Base-by-base conservation (phyloP, 2,888 invertebrate genomes). In the Sphaerophoria rueppellii region DNA sequence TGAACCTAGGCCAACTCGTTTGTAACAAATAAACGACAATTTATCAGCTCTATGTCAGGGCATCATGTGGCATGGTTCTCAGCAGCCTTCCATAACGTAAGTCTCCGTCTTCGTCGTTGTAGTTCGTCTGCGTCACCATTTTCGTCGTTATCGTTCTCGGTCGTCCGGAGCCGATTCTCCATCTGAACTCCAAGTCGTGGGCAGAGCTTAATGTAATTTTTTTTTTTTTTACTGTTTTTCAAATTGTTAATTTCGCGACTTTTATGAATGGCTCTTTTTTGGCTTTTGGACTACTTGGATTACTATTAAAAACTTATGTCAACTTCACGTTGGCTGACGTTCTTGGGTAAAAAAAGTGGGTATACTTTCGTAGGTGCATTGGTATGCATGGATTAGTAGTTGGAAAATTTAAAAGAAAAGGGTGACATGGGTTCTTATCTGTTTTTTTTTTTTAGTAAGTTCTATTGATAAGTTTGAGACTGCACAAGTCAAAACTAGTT, bases 401-500 rank as follows among this genome's bases (percentile, higher is more conserved):
- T 63, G 12, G 12, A 43, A 24, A 43, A 60, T 24, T 24, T n/a
- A 57, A 43, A 60, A 69, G 58, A 69, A 75, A 75, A 75, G 69
- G 34, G 43, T 69, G 4, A 69, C 70, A 70, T 70, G 40, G 35
- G 16, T 52, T 72, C 35, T 34, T 35, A 43, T 60, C 11, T 54
- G 69, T 34, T 50, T 70, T 55, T n/a, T 52, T 4, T 58, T 60
- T 9, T 4, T 9, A 11, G 43, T 40, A 12, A 11, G 12, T 43
- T 54, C 48, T 46, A 60, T 72, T 54, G 37, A 72, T 46, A 67
- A 43, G 52, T 58, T 58, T 65, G 46, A 58, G 63, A 65, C 65
- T 52, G 65, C 54, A 67, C 37, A 52, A 52, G n/a, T 52, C 67
- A 50, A 80, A 80, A 74, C 79, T 69, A 80, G 79, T 74, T 80